Evolutionary conservation across 2,113 vertebrate genomes (phyloP).

Genomic region (Spizaetus ornatus): DNA sequence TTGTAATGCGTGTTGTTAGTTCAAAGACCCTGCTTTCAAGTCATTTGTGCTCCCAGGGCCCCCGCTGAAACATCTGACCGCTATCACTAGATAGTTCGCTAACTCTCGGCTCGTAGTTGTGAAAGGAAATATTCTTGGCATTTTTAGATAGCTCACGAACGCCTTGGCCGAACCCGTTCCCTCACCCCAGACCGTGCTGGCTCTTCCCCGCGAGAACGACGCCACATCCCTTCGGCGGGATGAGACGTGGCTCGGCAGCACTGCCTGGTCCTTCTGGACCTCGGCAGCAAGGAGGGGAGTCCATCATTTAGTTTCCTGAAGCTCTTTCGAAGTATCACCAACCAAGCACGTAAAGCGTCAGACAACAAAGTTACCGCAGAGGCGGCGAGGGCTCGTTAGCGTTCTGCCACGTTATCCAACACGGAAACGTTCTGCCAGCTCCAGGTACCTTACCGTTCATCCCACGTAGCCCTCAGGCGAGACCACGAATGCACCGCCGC

Average conservation of each 20-base stretch:
- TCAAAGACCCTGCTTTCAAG: conserved; percentile 2
- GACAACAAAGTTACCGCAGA: accelerated
- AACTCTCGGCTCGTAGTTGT: neutral
- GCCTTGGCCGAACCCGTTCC: neutral
- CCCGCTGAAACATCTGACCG: neutral
- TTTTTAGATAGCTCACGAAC: too few relatives aligned
- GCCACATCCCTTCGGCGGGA: accelerated
- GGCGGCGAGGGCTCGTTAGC: accelerated
- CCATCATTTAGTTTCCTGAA: neutral
- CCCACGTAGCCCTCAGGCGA: neutral
- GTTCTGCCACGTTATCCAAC: accelerated
- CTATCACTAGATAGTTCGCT: neutral
- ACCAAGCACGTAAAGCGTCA: accelerated
- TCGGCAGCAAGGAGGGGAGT: neutral
- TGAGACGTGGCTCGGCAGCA: accelerated
- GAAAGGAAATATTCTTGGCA: neutral
- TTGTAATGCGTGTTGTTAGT: neutral
- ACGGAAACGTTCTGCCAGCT: accelerated
- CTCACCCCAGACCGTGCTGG: neutral
- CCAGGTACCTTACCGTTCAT: accelerated
- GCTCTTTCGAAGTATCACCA: neutral
- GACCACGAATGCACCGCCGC: accelerated
- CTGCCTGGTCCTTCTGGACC: neutral
- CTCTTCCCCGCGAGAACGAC: neutral
- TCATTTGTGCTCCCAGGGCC: neutral